Evolutionary conservation across 2,888 invertebrate species (phyloP), one percentile per base, ranked within the genome.

Genomic region (Synanthedon formicaeformis): DNA sequence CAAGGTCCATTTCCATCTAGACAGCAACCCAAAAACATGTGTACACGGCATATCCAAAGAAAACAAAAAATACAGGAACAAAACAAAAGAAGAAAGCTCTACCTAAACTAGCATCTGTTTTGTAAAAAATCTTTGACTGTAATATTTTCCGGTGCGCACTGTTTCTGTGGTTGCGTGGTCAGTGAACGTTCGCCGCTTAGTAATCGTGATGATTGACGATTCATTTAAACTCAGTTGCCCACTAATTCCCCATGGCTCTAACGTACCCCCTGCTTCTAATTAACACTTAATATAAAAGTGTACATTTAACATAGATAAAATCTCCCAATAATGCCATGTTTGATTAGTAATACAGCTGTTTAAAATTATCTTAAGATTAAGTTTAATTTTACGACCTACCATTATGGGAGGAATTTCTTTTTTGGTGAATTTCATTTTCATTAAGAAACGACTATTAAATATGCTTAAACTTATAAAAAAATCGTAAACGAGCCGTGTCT

Each of bases 181-280:
- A 64, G 60, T 56, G 58, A 65, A 69, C 64, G 64, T 67, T 66
- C 67, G 67, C 67, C 45, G 70, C 55, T 57, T 59, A 61, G 60
- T 58, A 58, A 56, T 62, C 55, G 51, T 52, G 57, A 69, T 73
- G 75, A 76, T 77, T 71, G 71, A 78, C 70, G 71, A 72, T 65
- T 65, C 64, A 69, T 70, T 69, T 62, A 60, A 64, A 60, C 63
- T 58, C 60, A 54, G 61, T 57, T 65, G 58, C 63, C 64, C 60
- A 70, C 45, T 45, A 45, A 45, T 45, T n/a, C 45, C 45, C 45
- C 45, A 45, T 12, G 34, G 34, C 10, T 34, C 10, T 34, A 6
- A 34, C 45, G 45, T 45, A 45, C 69, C 72, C 73, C 63, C 66
- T 64, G 60, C 67, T 69, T 69, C 72, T 71, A 73, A 75, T 77